Conservation (phyloP, 2,113 vertebrate species). For the Sceloporus tristichus region DNA sequence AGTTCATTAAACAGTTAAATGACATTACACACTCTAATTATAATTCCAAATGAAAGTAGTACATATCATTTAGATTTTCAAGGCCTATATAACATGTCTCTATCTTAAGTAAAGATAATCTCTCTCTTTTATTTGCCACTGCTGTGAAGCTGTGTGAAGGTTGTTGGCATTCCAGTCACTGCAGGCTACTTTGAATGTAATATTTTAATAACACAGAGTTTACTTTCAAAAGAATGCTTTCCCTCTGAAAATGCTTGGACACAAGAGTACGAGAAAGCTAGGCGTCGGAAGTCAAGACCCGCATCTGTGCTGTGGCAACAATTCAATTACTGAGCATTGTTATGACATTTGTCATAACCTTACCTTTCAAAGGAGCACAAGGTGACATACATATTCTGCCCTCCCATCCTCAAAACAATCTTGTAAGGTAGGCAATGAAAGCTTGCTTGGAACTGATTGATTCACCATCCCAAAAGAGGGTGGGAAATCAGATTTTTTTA, state of each 20-base stretch:
- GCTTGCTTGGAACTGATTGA: background rate
- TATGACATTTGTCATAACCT: background rate
- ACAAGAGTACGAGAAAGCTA: background rate
- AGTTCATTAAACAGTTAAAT: conserved; percentile 84
- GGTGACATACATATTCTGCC: background rate
- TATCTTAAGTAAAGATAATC: conserved; percentile 60
- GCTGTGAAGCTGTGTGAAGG: background rate
- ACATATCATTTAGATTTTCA: conserved; percentile 68
- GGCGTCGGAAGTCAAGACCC: background rate
- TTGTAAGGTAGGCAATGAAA: no score
- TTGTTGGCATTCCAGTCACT: conserved; percentile 10
- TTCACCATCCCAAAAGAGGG: background rate
- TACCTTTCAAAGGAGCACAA: background rate
- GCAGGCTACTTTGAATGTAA: background rate
- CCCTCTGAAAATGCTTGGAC: background rate
- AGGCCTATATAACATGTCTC: conserved; percentile 57
- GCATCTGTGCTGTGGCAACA: background rate
- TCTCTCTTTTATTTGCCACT: conserved; percentile 11
- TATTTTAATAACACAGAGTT: background rate
- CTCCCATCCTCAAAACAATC: no score
- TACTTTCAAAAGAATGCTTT: background rate
- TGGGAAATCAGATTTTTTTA: no score
- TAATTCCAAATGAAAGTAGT: conserved; percentile 73
- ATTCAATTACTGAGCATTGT: background rate
- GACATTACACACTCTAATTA: conserved; percentile 76